Evolutionary conservation across 2,113 vertebrate species (phyloP).

Genomic region (Orientallactaga bullata): DNA sequence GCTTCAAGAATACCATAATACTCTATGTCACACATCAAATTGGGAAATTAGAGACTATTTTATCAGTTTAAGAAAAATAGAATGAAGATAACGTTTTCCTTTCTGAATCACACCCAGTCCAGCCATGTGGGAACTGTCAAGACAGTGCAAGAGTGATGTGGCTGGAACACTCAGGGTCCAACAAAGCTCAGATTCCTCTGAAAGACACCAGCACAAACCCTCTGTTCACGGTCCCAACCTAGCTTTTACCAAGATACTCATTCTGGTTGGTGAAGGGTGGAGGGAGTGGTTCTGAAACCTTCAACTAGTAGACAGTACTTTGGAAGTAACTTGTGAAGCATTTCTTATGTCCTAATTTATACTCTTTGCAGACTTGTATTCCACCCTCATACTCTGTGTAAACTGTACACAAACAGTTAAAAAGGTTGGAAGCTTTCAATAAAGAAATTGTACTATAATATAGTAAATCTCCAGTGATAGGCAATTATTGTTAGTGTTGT

Average conservation of each 20-base stretch:
- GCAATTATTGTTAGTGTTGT: constrained; percentile 91
- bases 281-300: constrained; percentile 86
- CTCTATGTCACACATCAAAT: constrained; percentile 95
- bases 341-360: constrained; percentile 91
- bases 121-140: constrained; percentile 98
- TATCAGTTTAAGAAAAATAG: constrained; percentile 96
- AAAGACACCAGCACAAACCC: constrained; percentile 88
- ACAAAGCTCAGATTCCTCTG: constrained; percentile 91
- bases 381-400: constrained; percentile 92
- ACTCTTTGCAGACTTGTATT: constrained; percentile 93
- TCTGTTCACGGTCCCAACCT: constrained; percentile 87
- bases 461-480: constrained; percentile 91
- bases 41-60: constrained; percentile 97
- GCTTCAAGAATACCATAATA: constrained; percentile 99
- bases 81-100: constrained; percentile 97
- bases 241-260: constrained; percentile 88
- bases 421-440: constrained; percentile 88
- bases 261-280: constrained; percentile 84
- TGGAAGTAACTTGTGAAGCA: constrained; percentile 88
- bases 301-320: constrained; percentile 87
- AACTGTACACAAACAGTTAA: constrained; percentile 87
- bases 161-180: constrained; percentile 96
- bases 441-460: constrained; percentile 90
- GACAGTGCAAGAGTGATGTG: constrained; percentile 98
- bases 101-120: constrained; percentile 99